Conservation (phyloP, 2,113 vertebrate genomes). For the Trachemys scripta region DNA sequence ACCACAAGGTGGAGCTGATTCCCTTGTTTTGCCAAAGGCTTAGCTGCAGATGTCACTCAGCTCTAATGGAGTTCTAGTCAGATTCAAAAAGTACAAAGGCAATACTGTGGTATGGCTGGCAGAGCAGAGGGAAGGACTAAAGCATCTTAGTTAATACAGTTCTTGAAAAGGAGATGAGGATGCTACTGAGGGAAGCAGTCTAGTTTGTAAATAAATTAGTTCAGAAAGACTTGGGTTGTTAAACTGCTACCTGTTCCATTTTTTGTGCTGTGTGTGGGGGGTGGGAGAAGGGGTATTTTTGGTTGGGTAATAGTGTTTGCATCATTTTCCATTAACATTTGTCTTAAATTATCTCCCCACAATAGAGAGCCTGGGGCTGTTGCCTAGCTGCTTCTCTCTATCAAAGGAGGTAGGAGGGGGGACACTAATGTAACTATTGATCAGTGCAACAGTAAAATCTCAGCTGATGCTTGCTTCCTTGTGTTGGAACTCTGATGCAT, state of each 20-base stretch:
- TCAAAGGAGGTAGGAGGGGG: neutral
- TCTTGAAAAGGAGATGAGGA: neutral
- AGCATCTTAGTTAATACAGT: neutral
- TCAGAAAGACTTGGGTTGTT: neutral
- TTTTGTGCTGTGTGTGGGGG: neutral
- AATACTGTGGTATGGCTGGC: neutral
- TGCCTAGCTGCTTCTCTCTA: neutral
- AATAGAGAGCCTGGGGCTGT: neutral
- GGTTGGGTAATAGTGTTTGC: neutral
- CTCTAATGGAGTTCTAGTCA: neutral
- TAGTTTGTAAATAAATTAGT: neutral
- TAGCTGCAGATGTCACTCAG: neutral
- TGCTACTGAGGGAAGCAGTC: neutral
- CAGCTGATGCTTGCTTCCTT: neutral
- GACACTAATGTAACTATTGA: neutral
- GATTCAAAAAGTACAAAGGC: neutral
- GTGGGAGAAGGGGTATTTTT: neutral
- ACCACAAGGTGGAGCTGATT: neutral
- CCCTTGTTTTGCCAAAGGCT: neutral
- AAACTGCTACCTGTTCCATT: neutral
- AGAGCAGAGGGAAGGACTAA: neutral
- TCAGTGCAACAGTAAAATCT: neutral
- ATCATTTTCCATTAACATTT: neutral
- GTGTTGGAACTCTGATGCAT: neutral
- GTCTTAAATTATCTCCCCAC: neutral